These are phyloP conservation scores for Ips typographus DNA, from an alignment of 1,140 invertebrate species.

Conservation along the genomic window DNA sequence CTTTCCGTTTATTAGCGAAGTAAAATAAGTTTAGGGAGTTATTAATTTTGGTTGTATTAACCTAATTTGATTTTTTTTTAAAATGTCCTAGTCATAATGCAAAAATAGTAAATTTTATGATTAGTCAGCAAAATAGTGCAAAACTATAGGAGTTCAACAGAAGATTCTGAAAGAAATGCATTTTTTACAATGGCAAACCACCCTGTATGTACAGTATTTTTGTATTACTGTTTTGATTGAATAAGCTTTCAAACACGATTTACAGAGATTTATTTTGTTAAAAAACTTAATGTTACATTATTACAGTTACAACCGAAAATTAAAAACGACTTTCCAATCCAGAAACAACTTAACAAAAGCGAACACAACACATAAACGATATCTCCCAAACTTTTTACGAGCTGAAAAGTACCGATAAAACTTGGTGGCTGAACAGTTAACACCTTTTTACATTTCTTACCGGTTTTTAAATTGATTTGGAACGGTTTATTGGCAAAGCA, in stretches of 20 bases:
- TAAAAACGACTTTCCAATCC: neutral
- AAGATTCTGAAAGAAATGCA: no score
- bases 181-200: no score
- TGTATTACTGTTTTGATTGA: no score
- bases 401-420: slow-evolving; percentile 8
- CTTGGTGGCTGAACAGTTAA: slow-evolving; percentile 14
- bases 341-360: neutral
- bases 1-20: no score
- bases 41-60: no score
- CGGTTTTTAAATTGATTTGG: slow-evolving; percentile 2
- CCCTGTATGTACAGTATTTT: no score
- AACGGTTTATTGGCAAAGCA: neutral
- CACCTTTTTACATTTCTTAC: slow-evolving; percentile 17
- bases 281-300: neutral
- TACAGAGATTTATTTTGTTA: neutral
- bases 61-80: no score
- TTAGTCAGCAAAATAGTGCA: no score
- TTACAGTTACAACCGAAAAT: slow-evolving; percentile 1
- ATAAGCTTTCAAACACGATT: neutral
- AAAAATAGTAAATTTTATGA: no score
- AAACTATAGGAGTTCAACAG: no score
- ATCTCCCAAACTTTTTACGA: slow-evolving; percentile 21
- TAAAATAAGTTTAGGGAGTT: no score
- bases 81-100: no score
- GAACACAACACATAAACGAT: slow-evolving; percentile 2